Evolutionary conservation across 2,113 vertebrate genomes (phyloP).

Genomic region (Saiga tatarica): DNA sequence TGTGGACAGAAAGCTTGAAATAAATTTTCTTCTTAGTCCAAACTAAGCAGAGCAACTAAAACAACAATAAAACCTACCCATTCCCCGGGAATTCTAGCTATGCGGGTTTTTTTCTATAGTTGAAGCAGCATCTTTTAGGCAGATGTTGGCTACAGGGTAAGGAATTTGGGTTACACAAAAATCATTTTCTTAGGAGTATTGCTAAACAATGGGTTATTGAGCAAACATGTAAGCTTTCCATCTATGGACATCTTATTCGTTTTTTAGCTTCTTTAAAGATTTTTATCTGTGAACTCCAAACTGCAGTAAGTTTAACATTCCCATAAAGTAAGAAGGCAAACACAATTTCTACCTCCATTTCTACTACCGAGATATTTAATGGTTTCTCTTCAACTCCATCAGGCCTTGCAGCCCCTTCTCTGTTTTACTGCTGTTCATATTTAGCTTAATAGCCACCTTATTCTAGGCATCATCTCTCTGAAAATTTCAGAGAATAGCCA

Average conservation of each 20-base stretch:
- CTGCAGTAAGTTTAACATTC: neutral
- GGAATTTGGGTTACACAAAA: slow-evolving; percentile 59
- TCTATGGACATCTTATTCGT: neutral
- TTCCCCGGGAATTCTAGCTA: slow-evolving; percentile 49
- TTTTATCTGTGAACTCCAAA: slow-evolving; percentile 16
- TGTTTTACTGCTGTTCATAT: slow-evolving; percentile 60
- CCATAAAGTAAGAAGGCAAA: neutral
- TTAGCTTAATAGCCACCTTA: slow-evolving; percentile 67
- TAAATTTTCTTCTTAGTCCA: slow-evolving; percentile 8
- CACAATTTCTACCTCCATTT: neutral
- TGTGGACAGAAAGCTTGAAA: slow-evolving; percentile 17
- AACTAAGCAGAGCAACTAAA: slow-evolving; percentile 28
- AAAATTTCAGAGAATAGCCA: slow-evolving; percentile 69
- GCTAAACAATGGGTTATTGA: slow-evolving; percentile 50
- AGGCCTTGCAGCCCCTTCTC: neutral
- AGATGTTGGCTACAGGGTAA: neutral
- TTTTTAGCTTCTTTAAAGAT: neutral
- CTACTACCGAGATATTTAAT: slow-evolving; percentile 25
- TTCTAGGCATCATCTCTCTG: slow-evolving; percentile 70
- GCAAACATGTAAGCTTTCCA: slow-evolving; percentile 18
- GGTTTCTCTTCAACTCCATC: slow-evolving; percentile 36
- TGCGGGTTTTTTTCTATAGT: neutral
- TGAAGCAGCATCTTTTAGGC: slow-evolving; percentile 6
- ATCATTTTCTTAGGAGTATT: slow-evolving; percentile 54
- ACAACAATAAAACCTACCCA: slow-evolving; percentile 17